Evolutionary conservation across 1,140 invertebrate species (phyloP).

Genomic region (Homalodisca vitripennis): DNA sequence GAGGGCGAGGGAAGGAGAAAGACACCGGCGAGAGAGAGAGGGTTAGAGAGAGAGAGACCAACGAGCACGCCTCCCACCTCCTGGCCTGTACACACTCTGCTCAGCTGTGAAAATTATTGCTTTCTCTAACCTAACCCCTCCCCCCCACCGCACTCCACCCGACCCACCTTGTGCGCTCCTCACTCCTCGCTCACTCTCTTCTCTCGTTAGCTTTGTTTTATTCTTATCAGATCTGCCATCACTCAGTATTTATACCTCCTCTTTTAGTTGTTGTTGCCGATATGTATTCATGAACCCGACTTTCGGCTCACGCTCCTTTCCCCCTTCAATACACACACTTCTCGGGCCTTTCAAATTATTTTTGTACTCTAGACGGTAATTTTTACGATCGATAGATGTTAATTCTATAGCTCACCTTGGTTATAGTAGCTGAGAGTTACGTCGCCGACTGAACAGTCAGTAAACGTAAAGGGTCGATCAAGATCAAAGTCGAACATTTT

Average conservation of each 20-base stretch:
- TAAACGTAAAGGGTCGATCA: too few species aligned
- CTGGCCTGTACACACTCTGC: conserved; percentile 17
- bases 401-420: too few species aligned
- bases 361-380: neutral
- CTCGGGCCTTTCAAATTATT: neutral
- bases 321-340: conserved; percentile 21
- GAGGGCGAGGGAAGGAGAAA: neutral
- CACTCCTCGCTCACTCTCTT: conserved; percentile 5
- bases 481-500: too few species aligned
- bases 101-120: conserved; percentile 27
- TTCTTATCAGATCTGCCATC: conserved; percentile 18
- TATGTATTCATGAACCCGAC: conserved; percentile 19
- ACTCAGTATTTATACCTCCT: conserved; percentile 23
- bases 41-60: neutral
- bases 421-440: too few species aligned
- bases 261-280: conserved; percentile 27
- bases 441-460: too few species aligned
- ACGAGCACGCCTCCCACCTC: neutral
- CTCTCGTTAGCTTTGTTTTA: conserved; percentile 22
- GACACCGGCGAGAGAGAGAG: neutral
- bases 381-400: neutral
- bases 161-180: neutral
- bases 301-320: neutral
- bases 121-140: conserved; percentile 26
- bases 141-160: neutral